These are phyloP conservation scores for Schlechtendalia chinensis DNA, from an alignment of 1,140 invertebrate genomes.

Conservation along the genomic window DNA sequence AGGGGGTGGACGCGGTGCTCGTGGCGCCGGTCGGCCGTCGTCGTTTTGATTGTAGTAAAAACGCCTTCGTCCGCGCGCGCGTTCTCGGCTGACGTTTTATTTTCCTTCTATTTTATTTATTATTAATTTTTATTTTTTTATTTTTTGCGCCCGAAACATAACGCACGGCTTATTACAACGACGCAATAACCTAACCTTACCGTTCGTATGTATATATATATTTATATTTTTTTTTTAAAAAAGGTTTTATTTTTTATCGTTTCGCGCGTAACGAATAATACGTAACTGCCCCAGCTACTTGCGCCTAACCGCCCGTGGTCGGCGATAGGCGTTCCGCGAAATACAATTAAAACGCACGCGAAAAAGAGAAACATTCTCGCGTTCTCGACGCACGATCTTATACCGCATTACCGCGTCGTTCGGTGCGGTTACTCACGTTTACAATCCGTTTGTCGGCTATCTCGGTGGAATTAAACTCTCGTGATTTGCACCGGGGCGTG, in stretches of 20 bases:
- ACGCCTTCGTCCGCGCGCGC: neutral
- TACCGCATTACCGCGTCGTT: too few relatives aligned
- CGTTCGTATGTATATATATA: neutral
- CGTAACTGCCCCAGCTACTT: neutral
- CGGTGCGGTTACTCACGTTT: too few relatives aligned
- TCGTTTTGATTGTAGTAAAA: neutral
- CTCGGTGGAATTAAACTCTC: too few relatives aligned
- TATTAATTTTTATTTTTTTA: too few relatives aligned
- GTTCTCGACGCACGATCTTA: too few relatives aligned
- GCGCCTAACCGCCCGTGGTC: too few relatives aligned
- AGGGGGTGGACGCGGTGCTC: too few relatives aligned
- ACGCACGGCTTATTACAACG: neutral
- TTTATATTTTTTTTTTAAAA: neutral
- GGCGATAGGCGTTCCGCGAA: neutral
- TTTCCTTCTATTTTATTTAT: neutral
- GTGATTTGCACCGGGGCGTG: too few relatives aligned
- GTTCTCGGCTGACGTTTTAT: neutral
- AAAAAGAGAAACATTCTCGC: too few relatives aligned
- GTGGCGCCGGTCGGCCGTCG: neutral
- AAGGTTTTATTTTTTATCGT: neutral
- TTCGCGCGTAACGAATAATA: conserved; percentile 7
- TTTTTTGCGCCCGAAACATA: neutral
- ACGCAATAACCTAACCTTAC: neutral
- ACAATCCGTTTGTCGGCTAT: too few relatives aligned
- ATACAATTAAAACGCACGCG: neutral